A percentile compares a stretch with the other conserved stretches of the same genome.
Conservation (phyloP, 2,888 invertebrate genomes). For the Tupiocoris notatus region DNA sequence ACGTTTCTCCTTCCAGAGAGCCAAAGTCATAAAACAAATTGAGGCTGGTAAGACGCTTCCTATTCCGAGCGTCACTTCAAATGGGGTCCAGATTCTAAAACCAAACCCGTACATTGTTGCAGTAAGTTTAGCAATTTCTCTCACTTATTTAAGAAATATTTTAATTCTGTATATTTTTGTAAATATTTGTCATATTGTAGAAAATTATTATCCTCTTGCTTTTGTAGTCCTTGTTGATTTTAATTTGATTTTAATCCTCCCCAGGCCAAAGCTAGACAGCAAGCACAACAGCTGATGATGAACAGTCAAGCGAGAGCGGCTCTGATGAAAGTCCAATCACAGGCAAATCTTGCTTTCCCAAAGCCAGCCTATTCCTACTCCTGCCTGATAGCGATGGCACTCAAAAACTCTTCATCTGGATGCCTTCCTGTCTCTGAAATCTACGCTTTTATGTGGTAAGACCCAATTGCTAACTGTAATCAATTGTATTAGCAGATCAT, state of each 20-base stretch:
- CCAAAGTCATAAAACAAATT: conserved; percentile 11
- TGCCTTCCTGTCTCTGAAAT: conserved; percentile 97
- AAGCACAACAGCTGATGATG: conserved; percentile 25
- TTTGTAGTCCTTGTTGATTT: too few relatives aligned
- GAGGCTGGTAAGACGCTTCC: conserved; percentile 13
- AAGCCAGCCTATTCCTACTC: conserved; percentile 98
- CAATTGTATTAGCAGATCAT: too few relatives aligned
- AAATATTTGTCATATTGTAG: too few relatives aligned
- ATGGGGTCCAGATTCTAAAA: conserved; percentile 27
- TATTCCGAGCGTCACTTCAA: conserved; percentile 25
- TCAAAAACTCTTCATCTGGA: conserved; percentile 92
- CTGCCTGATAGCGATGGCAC: conserved; percentile 95
- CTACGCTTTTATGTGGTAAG: conserved; percentile 97
- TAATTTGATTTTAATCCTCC: too few relatives aligned
- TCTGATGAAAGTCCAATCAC: background rate
- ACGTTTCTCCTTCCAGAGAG: too few relatives aligned
- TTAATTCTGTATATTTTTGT: too few relatives aligned
- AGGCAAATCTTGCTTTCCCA: conserved; percentile 61
- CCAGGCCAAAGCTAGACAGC: conserved; percentile 30
- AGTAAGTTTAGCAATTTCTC: conserved; percentile 14
- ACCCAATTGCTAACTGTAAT: too few relatives aligned
- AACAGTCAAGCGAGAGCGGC: background rate
- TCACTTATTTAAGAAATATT: too few relatives aligned
- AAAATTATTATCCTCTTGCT: too few relatives aligned
- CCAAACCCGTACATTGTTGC: conserved; percentile 20